Base-by-base conservation (phyloP, 2,797 vertebrate species). In the Rhyacichthys aspro region DNA sequence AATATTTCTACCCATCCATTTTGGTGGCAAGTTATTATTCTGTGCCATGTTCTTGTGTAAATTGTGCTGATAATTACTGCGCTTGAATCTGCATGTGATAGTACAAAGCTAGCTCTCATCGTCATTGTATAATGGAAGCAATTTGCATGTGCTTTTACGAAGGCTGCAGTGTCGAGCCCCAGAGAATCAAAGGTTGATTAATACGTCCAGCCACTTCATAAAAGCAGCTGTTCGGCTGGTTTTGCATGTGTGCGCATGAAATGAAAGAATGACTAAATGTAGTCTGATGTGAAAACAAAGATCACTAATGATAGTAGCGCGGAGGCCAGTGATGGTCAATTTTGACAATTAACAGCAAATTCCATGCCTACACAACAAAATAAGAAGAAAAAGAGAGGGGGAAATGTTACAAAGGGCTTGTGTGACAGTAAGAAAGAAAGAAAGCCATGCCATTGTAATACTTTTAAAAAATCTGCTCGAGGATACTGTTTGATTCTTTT, bases 171-270 rank as follows among this genome's bases (percentile, higher is more conserved):
- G 72, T 63, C 19, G 66, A 75, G 69, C 84, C 72, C 63, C 60
- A 59, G 85, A 78, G 85, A 90, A 80, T 82, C 84, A 86, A 80
- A 86, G 86, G 77, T 90, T 91, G 86, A 90, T 89, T 89, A 89
- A 91, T 84, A 83, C 42, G 11, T 73, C 70, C 49, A 19, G 76
- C 72, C 67, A 80, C 74, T 85, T 78, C 87, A 80, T 88, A 84
- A 86, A 74, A 86, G 72, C 81, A 85, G 71, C 78, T 85, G 81
- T 81, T 84, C 80, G 83, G 70, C 78, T 85, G 82, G 76, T 55
- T 76, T 78, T 67, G 33, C 36, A 19, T 33, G 64, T 16, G 70
- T 28, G 43, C 37, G 45, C 39, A 43, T 23, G 32, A 43, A 43
- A 38, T 11, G 37, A 38, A 38, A 38, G 19, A 23, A 2, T 11